Evolutionary conservation across 1,140 invertebrate genomes (phyloP).

Genomic region (Microplitis mediator): DNA sequence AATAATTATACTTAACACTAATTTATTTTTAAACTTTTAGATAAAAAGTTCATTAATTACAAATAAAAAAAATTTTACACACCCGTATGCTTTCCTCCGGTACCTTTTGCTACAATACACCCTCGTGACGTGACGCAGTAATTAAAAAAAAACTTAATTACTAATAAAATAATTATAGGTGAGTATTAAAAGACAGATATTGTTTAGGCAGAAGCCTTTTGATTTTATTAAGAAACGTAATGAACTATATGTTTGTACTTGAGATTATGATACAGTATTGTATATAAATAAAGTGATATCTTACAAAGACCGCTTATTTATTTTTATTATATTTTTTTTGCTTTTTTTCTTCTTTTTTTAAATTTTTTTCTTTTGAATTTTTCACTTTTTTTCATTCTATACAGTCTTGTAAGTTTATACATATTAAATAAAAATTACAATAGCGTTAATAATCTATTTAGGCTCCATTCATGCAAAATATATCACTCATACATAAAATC

Average conservation of each 20-base stretch:
- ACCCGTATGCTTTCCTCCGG: too few species aligned
- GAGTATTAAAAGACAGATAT: background rate
- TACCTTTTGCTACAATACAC: too few species aligned
- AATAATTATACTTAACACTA: too few species aligned
- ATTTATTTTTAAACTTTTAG: too few species aligned
- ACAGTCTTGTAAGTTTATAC: conserved; percentile 58
- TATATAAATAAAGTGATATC: conserved; percentile 60
- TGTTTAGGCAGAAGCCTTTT: conserved; percentile 28
- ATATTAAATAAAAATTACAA: conserved; percentile 56
- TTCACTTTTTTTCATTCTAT: conserved; percentile 39
- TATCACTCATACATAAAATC: conserved; percentile 41
- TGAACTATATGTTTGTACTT: conserved; percentile 59
- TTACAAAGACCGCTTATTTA: conserved; percentile 53
- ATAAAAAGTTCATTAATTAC: too few species aligned
- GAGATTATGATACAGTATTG: conserved; percentile 59
- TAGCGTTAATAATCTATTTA: conserved; percentile 45
- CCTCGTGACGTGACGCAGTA: too few species aligned
- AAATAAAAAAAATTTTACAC: too few species aligned
- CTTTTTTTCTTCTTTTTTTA: background rate
- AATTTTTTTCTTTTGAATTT: conserved; percentile 9
- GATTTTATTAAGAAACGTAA: conserved; percentile 56
- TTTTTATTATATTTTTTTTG: conserved; percentile 12
- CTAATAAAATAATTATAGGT: background rate
- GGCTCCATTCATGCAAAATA: conserved; percentile 48
- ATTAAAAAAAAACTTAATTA: background rate